Evolutionary conservation across 2,888 invertebrate species (phyloP).

Genomic region (Halocaridina rubra): DNA sequence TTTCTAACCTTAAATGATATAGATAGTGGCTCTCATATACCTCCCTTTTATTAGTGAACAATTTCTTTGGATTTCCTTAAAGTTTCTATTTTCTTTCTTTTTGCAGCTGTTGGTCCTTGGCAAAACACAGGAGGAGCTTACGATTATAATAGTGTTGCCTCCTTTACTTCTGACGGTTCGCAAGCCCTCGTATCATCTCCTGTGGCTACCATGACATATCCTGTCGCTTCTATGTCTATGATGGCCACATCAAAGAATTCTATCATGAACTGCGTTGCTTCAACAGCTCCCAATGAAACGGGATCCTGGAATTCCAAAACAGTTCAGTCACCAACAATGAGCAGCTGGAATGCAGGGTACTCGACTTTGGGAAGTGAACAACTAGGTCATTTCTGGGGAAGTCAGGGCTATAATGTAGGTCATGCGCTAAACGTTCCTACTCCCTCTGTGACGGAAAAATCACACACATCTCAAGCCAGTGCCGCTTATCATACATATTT

Average conservation of each 20-base stretch:
- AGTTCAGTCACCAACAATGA: conserved; percentile 32
- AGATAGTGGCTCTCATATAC: no score
- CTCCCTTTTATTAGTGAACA: no score
- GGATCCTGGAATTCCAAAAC: conserved; percentile 25
- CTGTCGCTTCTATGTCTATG: conserved; percentile 38
- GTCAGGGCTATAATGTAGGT: conserved; percentile 58
- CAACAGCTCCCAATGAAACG: conserved; percentile 13
- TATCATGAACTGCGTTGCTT: conserved; percentile 24
- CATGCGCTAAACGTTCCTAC: conserved; percentile 33
- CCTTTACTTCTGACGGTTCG: conserved; percentile 49
- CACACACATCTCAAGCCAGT: conserved; percentile 23
- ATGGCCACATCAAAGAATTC: conserved; percentile 31
- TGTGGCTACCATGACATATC: conserved; percentile 55
- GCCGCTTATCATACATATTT: conserved; percentile 57
- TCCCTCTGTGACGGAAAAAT: conserved; percentile 37
- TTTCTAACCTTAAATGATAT: no score
- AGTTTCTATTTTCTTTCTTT: neutral
- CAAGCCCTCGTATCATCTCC: conserved; percentile 60
- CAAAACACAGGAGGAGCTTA: conserved; percentile 51
- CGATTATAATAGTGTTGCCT: conserved; percentile 50
- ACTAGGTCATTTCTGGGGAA: conserved; percentile 48
- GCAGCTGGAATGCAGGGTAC: conserved; percentile 49
- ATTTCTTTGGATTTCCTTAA: no score
- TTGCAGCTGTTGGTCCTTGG: conserved; percentile 47
- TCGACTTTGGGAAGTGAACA: conserved; percentile 50